phyloP scores from a whole-genome alignment of 2,113 vertebrate genomes.

The Hemiprocne comata region DNA sequence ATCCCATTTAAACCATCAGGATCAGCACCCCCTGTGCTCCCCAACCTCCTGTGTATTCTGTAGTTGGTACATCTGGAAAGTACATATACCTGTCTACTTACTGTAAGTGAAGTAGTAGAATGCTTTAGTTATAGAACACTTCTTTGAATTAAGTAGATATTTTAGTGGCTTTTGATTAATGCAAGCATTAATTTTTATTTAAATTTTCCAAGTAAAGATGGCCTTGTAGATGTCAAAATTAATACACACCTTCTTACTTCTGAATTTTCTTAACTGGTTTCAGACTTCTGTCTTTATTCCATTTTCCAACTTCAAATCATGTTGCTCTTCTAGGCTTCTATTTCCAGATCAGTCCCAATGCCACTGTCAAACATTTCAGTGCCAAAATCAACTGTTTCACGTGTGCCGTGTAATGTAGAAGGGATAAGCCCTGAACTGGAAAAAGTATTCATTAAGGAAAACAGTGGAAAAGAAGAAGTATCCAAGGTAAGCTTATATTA shows the following conservation, averaged over 20 bases:
- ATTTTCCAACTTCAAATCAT: not conserved
- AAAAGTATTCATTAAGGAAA: constrained; percentile 93
- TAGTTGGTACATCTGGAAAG: not conserved
- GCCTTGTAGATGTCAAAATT: not conserved
- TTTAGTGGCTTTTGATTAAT: not conserved
- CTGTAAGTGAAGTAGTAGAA: not conserved
- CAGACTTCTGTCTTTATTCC: not conserved
- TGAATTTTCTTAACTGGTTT: not conserved
- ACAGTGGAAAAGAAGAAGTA: constrained; percentile 88
- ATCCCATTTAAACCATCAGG: not conserved
- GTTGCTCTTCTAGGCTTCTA: constrained; percentile 74
- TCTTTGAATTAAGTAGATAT: not conserved
- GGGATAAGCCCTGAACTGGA: constrained; percentile 95
- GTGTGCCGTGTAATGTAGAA: constrained; percentile 91
- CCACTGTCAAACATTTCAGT: constrained; percentile 85
- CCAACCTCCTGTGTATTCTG: not conserved
- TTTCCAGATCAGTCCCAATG: constrained; percentile 83
- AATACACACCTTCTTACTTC: not conserved
- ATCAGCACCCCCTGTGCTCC: accelerated
- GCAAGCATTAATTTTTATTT: not conserved
- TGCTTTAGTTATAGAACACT: not conserved
- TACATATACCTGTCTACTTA: not conserved
- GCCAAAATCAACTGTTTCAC: constrained; percentile 86
- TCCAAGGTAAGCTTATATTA: constrained; percentile 82
- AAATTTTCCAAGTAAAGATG: not conserved